Evolutionary conservation across 2,888 invertebrate species (phyloP).

Genomic region (Trichopria drosophilae): DNA sequence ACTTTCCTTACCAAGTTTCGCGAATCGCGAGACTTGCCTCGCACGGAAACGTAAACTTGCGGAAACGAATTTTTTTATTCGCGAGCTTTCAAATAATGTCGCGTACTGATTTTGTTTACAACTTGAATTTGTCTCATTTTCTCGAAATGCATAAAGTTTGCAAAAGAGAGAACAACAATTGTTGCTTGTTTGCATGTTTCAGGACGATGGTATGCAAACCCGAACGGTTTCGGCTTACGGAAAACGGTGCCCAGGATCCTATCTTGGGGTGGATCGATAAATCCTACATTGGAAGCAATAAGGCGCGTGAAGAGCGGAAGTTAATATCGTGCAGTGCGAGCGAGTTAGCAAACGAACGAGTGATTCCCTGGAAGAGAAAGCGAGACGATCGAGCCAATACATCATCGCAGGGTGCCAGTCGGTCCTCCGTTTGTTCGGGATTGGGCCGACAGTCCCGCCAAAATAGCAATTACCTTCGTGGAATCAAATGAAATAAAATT

Average conservation of each 20-base stretch:
- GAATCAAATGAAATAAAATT: conserved; percentile 59
- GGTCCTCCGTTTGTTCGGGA: conserved; percentile 48
- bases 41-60: neutral
- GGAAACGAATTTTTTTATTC: too few relatives aligned
- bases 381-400: conserved; percentile 50
- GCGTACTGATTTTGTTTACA: too few relatives aligned
- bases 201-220: neutral
- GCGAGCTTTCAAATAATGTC: too few relatives aligned
- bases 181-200: too few relatives aligned
- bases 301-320: conserved; percentile 25
- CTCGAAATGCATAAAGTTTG: too few relatives aligned
- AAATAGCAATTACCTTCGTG: conserved; percentile 56
- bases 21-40: too few relatives aligned
- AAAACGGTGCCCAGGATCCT: conserved; percentile 9
- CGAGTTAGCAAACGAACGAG: conserved; percentile 26
- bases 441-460: conserved; percentile 50
- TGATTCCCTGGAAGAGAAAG: conserved; percentile 36
- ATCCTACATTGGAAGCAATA: conserved; percentile 31
- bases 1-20: conserved; percentile 25
- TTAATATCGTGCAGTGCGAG: conserved; percentile 35
- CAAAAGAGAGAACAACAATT: too few relatives aligned
- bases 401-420: conserved; percentile 49
- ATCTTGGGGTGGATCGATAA: conserved; percentile 25
- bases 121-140: too few relatives aligned
- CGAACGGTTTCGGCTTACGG: neutral